phyloP scores from a whole-genome alignment of 2,888 invertebrate species.

The Gymnoscelis rufifasciata region DNA sequence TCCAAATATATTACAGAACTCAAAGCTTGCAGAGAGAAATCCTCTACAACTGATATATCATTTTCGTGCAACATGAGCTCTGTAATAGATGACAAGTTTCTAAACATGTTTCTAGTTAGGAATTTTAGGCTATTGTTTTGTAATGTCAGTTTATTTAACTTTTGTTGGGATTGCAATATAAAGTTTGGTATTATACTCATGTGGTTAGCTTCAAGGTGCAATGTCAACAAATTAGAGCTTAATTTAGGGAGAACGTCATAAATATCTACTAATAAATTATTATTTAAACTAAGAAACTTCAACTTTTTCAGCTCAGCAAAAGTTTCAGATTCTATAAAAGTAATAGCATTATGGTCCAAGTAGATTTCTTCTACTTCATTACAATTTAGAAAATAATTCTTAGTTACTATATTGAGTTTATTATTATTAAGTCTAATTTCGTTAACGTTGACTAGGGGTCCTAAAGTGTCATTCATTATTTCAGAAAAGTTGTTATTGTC shows the following conservation, averaged over 20 bases:
- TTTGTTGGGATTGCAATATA: constrained; percentile 87
- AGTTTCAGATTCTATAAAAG: constrained; percentile 87
- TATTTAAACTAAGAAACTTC: constrained; percentile 90
- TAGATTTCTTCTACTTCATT: constrained; percentile 88
- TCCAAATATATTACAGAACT: constrained; percentile 87
- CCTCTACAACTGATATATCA: constrained; percentile 87
- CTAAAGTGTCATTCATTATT: constrained; percentile 88
- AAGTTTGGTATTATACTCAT: constrained; percentile 85
- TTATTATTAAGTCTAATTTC: constrained; percentile 92
- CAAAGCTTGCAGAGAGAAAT: constrained; percentile 88
- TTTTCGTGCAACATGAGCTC: constrained; percentile 89
- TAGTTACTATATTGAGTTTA: constrained; percentile 84
- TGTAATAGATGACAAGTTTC: constrained; percentile 85
- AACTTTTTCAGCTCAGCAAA: constrained; percentile 85
- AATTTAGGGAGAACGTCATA: constrained; percentile 88
- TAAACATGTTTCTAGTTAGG: constrained; percentile 85
- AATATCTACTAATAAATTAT: constrained; percentile 86
- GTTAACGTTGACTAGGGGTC: constrained; percentile 83
- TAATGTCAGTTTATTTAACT: constrained; percentile 89
- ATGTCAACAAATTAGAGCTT: constrained; percentile 83
- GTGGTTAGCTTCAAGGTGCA: constrained; percentile 88
- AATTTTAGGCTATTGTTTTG: constrained; percentile 87
- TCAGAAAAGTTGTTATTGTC: constrained; percentile 91
- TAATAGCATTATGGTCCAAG: constrained; percentile 91
- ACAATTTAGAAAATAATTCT: constrained; percentile 87